Base-by-base conservation (phyloP, 2,113 vertebrate genomes). In the Mirounga angustirostris region DNA sequence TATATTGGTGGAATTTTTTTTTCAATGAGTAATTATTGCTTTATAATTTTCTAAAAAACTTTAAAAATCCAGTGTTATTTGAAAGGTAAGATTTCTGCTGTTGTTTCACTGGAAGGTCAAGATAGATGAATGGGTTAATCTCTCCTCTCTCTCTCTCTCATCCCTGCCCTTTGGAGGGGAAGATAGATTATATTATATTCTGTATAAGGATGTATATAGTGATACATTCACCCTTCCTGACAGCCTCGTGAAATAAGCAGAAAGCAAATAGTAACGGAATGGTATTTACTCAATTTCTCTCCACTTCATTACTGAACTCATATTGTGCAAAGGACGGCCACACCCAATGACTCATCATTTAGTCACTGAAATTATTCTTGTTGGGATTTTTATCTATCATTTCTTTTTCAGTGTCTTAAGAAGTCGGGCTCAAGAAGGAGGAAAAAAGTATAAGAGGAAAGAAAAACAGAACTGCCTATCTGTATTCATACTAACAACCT, bases 271-370 rank as follows among this genome's bases (percentile, higher is more conserved):
- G 16, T 33, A 36, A 33, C 28, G 0, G 22, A 40, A 13, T 4
- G 50, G 61, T 2, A 78, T 89, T 83, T 54, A 67, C 59, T 95
- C 80, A 22, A 40, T 74, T 36, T 40, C 33, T 58, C 46, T 30
- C 21, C 1, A 26, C 76, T 84, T 81, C 54, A 28, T 80, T 54
- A 28, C 82, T 43, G 33, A 40, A 80, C 18, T 84, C 67, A 16
- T 24, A 16, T 16, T 63, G 69, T 76, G 30, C 76, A 89, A 83
- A 82, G 4, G 36, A 14, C 67, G 1, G 7, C 91, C 94, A 76
- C 93, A 28, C 86, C 91, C 96, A 11, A 0, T 92, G 95, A 97
- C 52, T 97, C 97, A 96, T 7, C 21, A 14, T 33, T n/a, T 24
- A 59, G 56, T 80, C 97, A 83, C 40, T 36, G 86, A 89, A 74